Percentiles rank a stretch among this genome's conserved stretches.
Evolutionary conservation across 2,797 vertebrate genomes (phyloP).

Genomic region (Acipenser ruthenus): DNA sequence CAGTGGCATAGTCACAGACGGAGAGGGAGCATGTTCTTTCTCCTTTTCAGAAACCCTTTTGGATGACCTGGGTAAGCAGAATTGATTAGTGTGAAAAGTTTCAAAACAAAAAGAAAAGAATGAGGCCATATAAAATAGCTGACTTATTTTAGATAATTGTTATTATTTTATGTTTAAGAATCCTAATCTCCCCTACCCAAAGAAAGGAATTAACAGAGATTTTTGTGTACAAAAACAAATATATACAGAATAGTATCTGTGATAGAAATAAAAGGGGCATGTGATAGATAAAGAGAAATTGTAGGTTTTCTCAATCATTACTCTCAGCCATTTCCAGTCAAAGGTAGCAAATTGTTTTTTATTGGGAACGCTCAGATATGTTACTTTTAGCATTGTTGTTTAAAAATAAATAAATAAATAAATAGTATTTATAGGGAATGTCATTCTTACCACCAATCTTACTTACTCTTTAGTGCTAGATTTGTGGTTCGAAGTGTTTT

Average conservation of each 20-base stretch:
- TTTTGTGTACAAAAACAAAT: no score
- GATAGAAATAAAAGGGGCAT: not conserved
- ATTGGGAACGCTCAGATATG: not conserved
- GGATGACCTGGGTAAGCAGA: constrained; percentile 55
- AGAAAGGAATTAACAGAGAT: no score
- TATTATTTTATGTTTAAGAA: no score
- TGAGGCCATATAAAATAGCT: no score
- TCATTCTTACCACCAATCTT: not conserved
- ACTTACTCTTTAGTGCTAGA: constrained; percentile 87
- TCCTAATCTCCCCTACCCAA: no score
- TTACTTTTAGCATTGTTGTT: constrained; percentile 12
- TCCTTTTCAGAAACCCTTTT: constrained; percentile 82
- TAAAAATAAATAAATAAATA: constrained; percentile 1
- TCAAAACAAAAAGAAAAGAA: no score
- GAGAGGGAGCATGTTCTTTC: constrained; percentile 85
- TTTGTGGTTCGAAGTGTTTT: constrained; percentile 78
- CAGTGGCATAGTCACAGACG: constrained; percentile 73
- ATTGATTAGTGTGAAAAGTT: no score
- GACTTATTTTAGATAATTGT: no score
- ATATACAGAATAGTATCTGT: no score
- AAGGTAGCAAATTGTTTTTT: not conserved
- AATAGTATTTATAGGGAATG: no score
- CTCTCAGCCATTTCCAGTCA: no score
- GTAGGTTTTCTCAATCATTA: no score
- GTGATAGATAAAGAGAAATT: not conserved